These are phyloP conservation scores for Rosalia funebris DNA, from an alignment of 2,888 invertebrate genomes.

Conservation along the genomic window DNA sequence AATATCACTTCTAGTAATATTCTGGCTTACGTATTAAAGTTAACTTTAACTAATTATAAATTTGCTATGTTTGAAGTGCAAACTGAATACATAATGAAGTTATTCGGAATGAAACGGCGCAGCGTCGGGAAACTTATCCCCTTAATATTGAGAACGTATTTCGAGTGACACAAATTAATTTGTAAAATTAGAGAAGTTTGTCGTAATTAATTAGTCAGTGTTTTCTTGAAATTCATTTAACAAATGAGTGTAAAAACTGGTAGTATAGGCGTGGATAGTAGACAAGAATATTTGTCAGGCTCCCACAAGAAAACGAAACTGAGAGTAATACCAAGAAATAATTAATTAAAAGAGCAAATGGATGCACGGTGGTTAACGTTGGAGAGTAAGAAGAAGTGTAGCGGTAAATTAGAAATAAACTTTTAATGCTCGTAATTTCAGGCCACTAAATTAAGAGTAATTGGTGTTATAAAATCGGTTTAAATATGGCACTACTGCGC, in stretches of 20 bases:
- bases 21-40: too few relatives aligned
- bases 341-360: slow-evolving; percentile 53
- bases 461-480: slow-evolving; percentile 40
- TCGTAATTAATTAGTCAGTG: slow-evolving; percentile 47
- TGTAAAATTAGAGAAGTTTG: slow-evolving; percentile 38
- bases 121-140: not conserved
- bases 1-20: too few relatives aligned
- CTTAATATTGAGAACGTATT: slow-evolving; percentile 21
- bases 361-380: slow-evolving; percentile 47
- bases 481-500: slow-evolving; percentile 14
- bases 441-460: slow-evolving; percentile 54
- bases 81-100: not conserved
- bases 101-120: not conserved
- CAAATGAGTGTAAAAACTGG: slow-evolving; percentile 46
- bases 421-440: slow-evolving; percentile 56
- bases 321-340: slow-evolving; percentile 54
- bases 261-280: slow-evolving; percentile 40
- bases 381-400: slow-evolving; percentile 50
- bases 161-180: slow-evolving; percentile 28
- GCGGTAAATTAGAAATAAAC: slow-evolving; percentile 57
- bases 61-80: not conserved
- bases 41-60: too few relatives aligned
- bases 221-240: slow-evolving; percentile 46
- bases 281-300: slow-evolving; percentile 48
- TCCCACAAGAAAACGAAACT: slow-evolving; percentile 45